Percentiles rank a stretch among this genome's conserved stretches.
phyloP scores from a whole-genome alignment of 2,888 invertebrate genomes.

The Actias luna region DNA sequence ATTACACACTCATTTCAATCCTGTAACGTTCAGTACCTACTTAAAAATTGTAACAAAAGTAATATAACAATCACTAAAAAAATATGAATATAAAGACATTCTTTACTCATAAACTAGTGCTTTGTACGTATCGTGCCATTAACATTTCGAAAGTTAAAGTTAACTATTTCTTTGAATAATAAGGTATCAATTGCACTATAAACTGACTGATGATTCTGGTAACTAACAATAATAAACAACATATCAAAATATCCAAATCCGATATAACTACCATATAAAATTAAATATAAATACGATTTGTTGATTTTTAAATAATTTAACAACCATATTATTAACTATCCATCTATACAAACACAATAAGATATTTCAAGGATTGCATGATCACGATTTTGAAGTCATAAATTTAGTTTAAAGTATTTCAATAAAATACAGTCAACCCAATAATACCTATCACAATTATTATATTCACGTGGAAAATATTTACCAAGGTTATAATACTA shows the following conservation, averaged over 20 bases:
- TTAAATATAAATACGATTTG: neutral
- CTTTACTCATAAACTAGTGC: too few relatives aligned
- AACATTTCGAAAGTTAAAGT: neutral
- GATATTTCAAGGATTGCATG: neutral
- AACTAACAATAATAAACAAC: slow-evolving; percentile 6
- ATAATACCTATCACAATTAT: too few relatives aligned
- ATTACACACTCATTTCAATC: neutral
- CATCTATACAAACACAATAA: neutral
- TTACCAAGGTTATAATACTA: neutral
- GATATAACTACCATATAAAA: slow-evolving; percentile 2
- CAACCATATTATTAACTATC: neutral
- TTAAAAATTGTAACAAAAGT: neutral
- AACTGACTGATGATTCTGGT: slow-evolving; percentile 4
- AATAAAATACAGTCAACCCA: neutral
- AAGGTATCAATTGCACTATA: neutral
- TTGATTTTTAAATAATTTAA: neutral
- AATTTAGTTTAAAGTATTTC: neutral
- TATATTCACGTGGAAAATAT: neutral
- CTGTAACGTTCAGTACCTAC: neutral
- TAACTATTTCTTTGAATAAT: neutral
- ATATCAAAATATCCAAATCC: slow-evolving; percentile 3
- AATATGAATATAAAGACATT: too few relatives aligned
- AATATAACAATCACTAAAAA: neutral
- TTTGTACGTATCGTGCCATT: neutral
- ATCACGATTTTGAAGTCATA: slow-evolving; percentile 1